A percentile compares a stretch with the other conserved stretches of the same genome.
These are phyloP conservation scores for Bombus polaris DNA, from an alignment of 1,140 invertebrate species.

Conservation along the genomic window DNA sequence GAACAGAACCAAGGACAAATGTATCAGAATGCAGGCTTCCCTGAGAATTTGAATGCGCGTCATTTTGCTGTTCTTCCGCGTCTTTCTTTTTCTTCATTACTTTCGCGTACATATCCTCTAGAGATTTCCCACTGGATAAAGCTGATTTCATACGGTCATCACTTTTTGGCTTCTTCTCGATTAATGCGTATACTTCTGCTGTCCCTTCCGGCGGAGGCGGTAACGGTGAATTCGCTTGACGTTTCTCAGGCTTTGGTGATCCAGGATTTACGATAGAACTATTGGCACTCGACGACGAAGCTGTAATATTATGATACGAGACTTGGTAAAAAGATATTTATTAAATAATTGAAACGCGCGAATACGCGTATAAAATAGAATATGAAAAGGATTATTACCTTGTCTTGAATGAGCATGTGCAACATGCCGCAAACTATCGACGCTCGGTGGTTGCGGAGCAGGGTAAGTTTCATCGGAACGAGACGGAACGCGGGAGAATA, in stretches of 20 bases:
- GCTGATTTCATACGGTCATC: conserved; percentile 75
- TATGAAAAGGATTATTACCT: conserved; percentile 78
- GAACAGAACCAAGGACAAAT: conserved; percentile 19
- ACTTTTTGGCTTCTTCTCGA: conserved; percentile 78
- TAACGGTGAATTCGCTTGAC: conserved; percentile 92
- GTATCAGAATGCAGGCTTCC: conserved; percentile 65
- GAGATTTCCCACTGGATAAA: conserved; percentile 83
- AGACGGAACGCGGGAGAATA: conserved; percentile 64
- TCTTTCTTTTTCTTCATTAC: conserved; percentile 87
- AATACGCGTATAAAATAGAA: neutral
- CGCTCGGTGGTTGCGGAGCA: conserved; percentile 84
- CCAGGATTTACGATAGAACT: conserved; percentile 89
- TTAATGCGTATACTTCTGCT: conserved; percentile 72
- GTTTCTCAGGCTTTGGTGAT: conserved; percentile 92
- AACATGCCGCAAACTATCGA: conserved; percentile 85
- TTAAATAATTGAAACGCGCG: neutral
- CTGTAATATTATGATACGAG: conserved; percentile 75
- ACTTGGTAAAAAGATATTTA: neutral
- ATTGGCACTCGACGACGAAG: conserved; percentile 89
- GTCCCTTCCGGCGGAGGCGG: conserved; percentile 87
- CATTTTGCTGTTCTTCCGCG: conserved; percentile 67
- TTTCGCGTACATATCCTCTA: conserved; percentile 95
- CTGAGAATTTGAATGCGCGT: conserved; percentile 31
- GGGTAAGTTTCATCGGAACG: conserved; percentile 72
- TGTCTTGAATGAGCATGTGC: conserved; percentile 88